Evolutionary conservation across 2,797 vertebrate species (phyloP).

Genomic region (Hydrophis major): DNA sequence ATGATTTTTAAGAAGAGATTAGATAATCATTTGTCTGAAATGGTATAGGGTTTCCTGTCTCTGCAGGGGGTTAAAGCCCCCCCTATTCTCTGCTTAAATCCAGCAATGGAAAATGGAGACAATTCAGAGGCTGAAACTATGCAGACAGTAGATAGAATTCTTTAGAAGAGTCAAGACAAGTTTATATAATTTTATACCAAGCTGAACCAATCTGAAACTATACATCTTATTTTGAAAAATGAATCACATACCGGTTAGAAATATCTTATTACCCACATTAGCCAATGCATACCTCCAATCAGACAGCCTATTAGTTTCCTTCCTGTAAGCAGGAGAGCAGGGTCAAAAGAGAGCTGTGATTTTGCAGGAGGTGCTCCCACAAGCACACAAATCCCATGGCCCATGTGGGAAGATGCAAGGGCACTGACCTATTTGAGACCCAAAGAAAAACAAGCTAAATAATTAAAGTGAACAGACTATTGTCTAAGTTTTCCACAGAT

Average conservation of each 20-base stretch:
- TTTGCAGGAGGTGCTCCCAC: conserved; percentile 18
- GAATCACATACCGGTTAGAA: background rate
- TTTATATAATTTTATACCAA: background rate
- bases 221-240: background rate
- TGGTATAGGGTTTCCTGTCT: no score
- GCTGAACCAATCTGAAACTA: background rate
- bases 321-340: conserved; percentile 16
- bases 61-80: no score
- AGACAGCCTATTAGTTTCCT: conserved; percentile 33
- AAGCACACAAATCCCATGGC: conserved; percentile 42
- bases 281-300: conserved; percentile 43
- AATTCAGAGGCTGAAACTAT: background rate
- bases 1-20: no score
- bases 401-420: conserved; percentile 39
- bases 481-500: background rate
- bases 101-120: background rate
- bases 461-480: background rate
- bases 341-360: conserved; percentile 25
- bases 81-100: background rate
- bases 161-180: background rate
- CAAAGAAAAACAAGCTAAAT: background rate
- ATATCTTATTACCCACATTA: background rate
- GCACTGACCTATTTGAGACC: conserved; percentile 37
- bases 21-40: no score
- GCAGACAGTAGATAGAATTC: background rate